Conservation (phyloP, 2,113 vertebrate genomes). For the Neolamprologus kungweensis region DNA sequence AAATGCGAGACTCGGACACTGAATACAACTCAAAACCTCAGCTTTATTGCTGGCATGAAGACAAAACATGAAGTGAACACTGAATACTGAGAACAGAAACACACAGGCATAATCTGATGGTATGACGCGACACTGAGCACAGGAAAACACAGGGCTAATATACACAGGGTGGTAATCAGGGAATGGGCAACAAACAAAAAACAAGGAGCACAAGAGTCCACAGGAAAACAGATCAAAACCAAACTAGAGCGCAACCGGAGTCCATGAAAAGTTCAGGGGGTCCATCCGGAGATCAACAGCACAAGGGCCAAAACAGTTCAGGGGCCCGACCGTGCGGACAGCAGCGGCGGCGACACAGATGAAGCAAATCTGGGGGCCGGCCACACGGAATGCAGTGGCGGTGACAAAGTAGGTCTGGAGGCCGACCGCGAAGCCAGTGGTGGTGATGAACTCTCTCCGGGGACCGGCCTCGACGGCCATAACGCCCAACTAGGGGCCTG, state of each 20-base stretch:
- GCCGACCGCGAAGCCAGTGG: neutral
- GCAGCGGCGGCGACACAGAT: neutral
- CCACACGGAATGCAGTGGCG: accelerated
- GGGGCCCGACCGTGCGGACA: neutral
- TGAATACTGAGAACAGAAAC: neutral
- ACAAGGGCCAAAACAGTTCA: neutral
- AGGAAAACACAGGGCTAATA: neutral
- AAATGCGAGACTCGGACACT: neutral
- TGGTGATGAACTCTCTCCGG: accelerated
- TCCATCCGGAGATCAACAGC: neutral
- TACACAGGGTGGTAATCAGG: neutral
- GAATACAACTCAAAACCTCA: neutral
- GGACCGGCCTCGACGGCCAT: accelerated
- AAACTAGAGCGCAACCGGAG: neutral
- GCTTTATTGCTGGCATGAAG: neutral
- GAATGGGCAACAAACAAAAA: neutral
- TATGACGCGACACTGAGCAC: neutral
- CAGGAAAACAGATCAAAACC: neutral
- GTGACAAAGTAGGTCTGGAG: neutral
- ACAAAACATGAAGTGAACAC: neutral
- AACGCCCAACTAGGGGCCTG: neutral
- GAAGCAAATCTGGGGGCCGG: neutral
- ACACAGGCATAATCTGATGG: neutral
- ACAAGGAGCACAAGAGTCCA: neutral
- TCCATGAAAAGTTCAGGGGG: neutral